Base-by-base conservation (phyloP, 2,113 vertebrate species). In the Xyliphius kryptos region DNA sequence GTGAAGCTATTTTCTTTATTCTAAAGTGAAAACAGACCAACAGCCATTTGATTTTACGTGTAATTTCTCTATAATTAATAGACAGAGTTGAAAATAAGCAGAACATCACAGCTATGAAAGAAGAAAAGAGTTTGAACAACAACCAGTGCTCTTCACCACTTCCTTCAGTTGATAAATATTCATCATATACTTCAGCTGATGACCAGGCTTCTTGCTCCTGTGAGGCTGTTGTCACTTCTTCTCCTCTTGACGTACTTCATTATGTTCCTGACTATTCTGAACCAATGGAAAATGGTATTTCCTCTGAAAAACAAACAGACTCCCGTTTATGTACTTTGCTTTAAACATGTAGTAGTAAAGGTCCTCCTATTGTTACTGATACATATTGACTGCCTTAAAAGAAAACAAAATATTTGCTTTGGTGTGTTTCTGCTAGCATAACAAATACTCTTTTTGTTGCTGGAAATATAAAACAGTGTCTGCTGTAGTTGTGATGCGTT, bases 311-410 rank as follows among this genome's bases (percentile, higher is more conserved):
- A 37, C 56, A 38, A 10, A 44, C 62, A 3, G 66, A 68, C 6
- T 61, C 64, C 21, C 64, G 56, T 13, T 22, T 75, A 46, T 77
- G 73, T 43, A 52, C 15, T 1, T 20, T 77, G 43, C 70, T 77
- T n/a, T 77, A 62, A 61, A 46, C 3, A 10, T 17, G 8, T 2
- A 2, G 7, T 3, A 7, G 9, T 32, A 12, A 7, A 10, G 2
- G 12, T 7, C 11, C 1, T 26, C 1, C 26, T 32, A 32, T 32
- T 32, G 26, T 32, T 6, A 32, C 26, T 6, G 7, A 32, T 32
- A 32, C 26, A 32, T 46, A 59, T 16, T 41, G 3, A 43, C 14
- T 26, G 47, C 46, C 13, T 36, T 17, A 50, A 8, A 51, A 20
- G 49, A 21, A 13, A 51, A 12, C 48, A 20, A 10, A 19, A 19